A percentile compares a stretch with the other conserved stretches of the same genome.
These are phyloP conservation scores for Tupaia chinensis DNA, from an alignment of 2,113 vertebrate species.

Conservation along the genomic window DNA sequence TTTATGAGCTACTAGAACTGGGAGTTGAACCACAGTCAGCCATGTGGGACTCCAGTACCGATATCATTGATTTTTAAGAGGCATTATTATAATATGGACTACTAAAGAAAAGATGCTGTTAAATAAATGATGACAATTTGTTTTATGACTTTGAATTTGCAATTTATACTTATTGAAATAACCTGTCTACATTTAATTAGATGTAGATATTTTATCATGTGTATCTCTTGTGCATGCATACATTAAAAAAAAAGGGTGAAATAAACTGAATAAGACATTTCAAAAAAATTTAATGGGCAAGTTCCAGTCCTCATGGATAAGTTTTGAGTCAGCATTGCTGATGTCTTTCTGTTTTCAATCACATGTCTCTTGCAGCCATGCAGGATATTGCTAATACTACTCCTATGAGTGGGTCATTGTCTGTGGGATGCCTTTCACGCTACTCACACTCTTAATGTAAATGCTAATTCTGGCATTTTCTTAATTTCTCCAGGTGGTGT, in stretches of 20 bases:
- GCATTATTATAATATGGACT: not conserved
- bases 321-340: not conserved
- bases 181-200: not conserved
- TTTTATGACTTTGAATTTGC: not conserved
- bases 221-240: not conserved
- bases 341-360: not conserved
- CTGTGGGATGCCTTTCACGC: not conserved
- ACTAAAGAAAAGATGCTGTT: not conserved
- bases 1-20: no score
- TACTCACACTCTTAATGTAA: not conserved
- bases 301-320: not conserved
- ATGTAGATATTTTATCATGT: not conserved
- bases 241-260: not conserved
- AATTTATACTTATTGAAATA: not conserved
- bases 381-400: not conserved
- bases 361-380: not conserved
- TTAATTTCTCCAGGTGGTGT: not conserved
- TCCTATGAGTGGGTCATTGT: not conserved
- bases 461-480: not conserved
- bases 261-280: not conserved
- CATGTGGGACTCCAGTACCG: no score
- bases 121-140: not conserved
- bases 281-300: not conserved
- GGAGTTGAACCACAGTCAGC: no score
- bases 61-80: not conserved